Evolutionary conservation across 2,888 invertebrate genomes (phyloP).

Genomic region (Laothoe populi): DNA sequence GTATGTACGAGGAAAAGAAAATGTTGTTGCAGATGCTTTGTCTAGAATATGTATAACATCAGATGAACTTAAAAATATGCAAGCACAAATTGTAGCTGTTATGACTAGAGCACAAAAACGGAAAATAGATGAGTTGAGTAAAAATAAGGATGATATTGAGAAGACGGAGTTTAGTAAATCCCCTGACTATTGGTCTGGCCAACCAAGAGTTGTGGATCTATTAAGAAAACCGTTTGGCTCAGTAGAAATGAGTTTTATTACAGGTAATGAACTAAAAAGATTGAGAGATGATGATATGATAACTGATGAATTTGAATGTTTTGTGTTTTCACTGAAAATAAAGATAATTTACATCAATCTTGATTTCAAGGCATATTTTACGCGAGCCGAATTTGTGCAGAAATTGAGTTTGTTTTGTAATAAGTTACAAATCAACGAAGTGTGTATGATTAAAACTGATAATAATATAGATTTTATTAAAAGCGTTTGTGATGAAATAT

Average conservation of each 20-base stretch:
- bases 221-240: conserved; percentile 33
- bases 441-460: conserved; percentile 23
- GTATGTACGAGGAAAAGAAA: no score
- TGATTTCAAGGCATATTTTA: no score
- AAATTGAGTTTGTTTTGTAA: no score
- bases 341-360: not conserved
- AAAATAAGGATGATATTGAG: conserved; percentile 5
- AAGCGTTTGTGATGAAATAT: conserved; percentile 33
- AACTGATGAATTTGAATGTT: not conserved
- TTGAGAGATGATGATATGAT: conserved; percentile 3
- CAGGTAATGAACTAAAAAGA: conserved; percentile 2
- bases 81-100: conserved; percentile 1
- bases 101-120: conserved; percentile 6
- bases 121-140: conserved; percentile 2
- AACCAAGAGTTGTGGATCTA: conserved; percentile 36
- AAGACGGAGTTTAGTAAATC: conserved; percentile 25
- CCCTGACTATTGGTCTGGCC: conserved; percentile 33
- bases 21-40: no score
- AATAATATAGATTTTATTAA: conserved; percentile 34
- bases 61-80: conserved; percentile 2
- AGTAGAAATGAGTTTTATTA: conserved; percentile 31
- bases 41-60: conserved; percentile 7
- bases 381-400: no score
- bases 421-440: no score
- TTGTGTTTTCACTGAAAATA: not conserved